Percentiles rank a stretch among this genome's conserved stretches.
Conservation (phyloP, 2,888 invertebrate species). For the Melolontha melolontha region DNA sequence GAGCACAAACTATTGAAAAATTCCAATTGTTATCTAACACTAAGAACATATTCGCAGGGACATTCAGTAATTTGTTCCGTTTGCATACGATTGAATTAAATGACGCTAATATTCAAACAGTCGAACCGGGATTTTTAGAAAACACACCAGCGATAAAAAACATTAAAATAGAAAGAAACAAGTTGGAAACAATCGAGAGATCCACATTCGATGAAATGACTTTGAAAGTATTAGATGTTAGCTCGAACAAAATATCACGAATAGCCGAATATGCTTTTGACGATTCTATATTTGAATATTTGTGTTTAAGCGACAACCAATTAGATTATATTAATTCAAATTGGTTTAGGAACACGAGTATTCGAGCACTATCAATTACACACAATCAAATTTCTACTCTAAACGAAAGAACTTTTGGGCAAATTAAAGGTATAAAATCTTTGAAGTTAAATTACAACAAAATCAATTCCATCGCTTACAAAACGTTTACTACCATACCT, state of each 20-base stretch:
- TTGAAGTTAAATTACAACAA: constrained; percentile 28
- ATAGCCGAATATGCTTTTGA: constrained; percentile 13
- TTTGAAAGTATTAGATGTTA: constrained; percentile 15
- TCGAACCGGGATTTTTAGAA: constrained; percentile 28
- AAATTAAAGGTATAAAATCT: constrained; percentile 16
- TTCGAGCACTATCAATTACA: constrained; percentile 11
- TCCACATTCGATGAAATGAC: constrained; percentile 23
- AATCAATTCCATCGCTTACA: not conserved
- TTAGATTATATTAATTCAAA: constrained; percentile 1
- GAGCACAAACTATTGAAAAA: constrained; percentile 8
- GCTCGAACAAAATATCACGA: constrained; percentile 6
- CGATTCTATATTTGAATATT: constrained; percentile 9
- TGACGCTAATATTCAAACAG: constrained; percentile 2
- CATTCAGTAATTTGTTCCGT: constrained; percentile 18
- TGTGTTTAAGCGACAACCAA: constrained; percentile 24
- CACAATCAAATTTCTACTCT: constrained; percentile 8
- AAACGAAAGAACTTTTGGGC: constrained; percentile 5
- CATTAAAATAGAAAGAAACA: constrained; percentile 21
- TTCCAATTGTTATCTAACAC: constrained; percentile 20
- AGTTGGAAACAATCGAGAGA: not conserved
- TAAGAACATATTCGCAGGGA: constrained; percentile 3
- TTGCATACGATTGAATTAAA: constrained; percentile 23
- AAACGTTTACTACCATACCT: constrained; percentile 1
- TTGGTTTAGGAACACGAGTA: constrained; percentile 16
- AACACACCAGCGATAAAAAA: constrained; percentile 13